phyloP scores from a whole-genome alignment of 2,888 invertebrate species.

The Bruchidius siliquastri region DNA sequence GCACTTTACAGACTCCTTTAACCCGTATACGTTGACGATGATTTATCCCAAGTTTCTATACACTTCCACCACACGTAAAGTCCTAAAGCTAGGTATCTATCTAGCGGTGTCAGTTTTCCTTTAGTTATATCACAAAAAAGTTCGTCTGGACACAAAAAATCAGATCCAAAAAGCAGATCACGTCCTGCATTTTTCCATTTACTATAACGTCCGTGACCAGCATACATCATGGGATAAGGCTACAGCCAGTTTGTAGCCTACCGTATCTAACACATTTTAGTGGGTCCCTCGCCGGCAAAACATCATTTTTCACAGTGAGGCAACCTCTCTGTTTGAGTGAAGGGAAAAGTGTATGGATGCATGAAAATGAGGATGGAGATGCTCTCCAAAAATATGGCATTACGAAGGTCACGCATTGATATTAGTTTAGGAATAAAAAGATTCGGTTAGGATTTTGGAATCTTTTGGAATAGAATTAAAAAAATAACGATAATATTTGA shows the following conservation, averaged over 20 bases:
- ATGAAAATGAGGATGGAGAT: neutral
- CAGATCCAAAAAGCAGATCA: neutral
- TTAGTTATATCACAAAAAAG: neutral
- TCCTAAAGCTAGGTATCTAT: neutral
- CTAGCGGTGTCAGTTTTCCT: neutral
- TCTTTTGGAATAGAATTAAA: too few relatives aligned
- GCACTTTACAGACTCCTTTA: too few relatives aligned
- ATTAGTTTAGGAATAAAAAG: too few relatives aligned
- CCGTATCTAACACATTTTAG: neutral
- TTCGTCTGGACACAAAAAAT: neutral
- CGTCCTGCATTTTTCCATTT: neutral
- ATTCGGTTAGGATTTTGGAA: too few relatives aligned
- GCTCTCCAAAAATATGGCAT: too few relatives aligned
- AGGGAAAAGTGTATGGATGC: neutral
- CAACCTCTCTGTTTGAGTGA: neutral
- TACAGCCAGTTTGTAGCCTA: neutral
- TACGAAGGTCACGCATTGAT: too few relatives aligned
- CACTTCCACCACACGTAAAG: neutral
- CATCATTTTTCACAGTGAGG: neutral
- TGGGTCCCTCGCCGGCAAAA: neutral
- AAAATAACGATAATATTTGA: too few relatives aligned
- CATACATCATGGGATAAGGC: neutral
- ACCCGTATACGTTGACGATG: neutral
- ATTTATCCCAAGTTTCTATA: neutral
- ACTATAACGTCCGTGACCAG: neutral